These are phyloP conservation scores for Eledone cirrhosa DNA, from an alignment of 2,888 invertebrate species.

Conservation along the genomic window DNA sequence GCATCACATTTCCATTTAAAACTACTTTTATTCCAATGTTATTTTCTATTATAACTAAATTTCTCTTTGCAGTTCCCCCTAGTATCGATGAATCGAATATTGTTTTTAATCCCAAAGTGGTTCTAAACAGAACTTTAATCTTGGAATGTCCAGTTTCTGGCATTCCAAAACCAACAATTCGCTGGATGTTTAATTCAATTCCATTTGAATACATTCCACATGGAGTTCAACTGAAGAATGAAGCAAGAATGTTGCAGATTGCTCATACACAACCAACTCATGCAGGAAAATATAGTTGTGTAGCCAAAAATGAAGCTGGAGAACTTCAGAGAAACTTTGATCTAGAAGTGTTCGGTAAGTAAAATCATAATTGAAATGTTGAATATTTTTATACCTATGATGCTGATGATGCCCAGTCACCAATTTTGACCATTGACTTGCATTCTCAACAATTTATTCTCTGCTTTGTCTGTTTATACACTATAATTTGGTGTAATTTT, in stretches of 20 bases:
- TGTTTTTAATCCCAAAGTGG: conserved; percentile 60
- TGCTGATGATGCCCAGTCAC: no score
- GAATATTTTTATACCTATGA: no score
- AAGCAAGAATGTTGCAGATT: conserved; percentile 40
- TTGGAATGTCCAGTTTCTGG: conserved; percentile 68
- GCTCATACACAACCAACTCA: conserved; percentile 35
- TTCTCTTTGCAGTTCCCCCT: conserved; percentile 53
- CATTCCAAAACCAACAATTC: conserved; percentile 65
- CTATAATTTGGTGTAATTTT: no score
- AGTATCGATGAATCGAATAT: conserved; percentile 62
- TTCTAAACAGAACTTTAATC: conserved; percentile 62
- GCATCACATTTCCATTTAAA: no score
- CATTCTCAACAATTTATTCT: no score
- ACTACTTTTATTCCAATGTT: no score
- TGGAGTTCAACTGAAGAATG: conserved; percentile 27
- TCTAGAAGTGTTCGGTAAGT: conserved; percentile 61
- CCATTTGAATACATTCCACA: conserved; percentile 34
- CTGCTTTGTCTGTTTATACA: no score
- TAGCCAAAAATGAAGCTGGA: conserved; percentile 69
- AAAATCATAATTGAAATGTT: background rate
- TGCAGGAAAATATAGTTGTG: conserved; percentile 55
- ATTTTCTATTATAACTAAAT: background rate
- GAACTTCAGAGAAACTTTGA: conserved; percentile 62
- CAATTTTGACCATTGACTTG: no score
- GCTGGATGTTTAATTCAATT: conserved; percentile 59